Evolutionary conservation across 2,888 invertebrate species (phyloP).

Genomic region (Hypercompe scribonia): DNA sequence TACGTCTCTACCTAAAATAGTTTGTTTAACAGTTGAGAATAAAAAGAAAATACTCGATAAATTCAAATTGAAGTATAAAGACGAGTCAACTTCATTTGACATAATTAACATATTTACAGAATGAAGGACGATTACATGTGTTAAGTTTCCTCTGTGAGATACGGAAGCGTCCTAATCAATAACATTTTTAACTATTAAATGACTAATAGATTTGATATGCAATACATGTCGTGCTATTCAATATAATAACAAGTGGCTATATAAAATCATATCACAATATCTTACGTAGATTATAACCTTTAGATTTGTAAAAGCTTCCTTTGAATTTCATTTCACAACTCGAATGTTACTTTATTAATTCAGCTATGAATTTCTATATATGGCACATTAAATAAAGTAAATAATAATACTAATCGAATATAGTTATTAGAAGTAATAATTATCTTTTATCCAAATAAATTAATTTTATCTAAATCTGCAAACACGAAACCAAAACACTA

Average conservation of each 20-base stretch:
- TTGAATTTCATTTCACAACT: slow-evolving; percentile 83
- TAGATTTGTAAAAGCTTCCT: slow-evolving; percentile 75
- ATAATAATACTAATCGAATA: slow-evolving; percentile 53
- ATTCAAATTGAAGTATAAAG: slow-evolving; percentile 66
- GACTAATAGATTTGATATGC: slow-evolving; percentile 82
- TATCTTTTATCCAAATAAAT: slow-evolving; percentile 39
- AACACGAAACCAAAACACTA: slow-evolving; percentile 31
- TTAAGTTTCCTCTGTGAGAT: slow-evolving; percentile 56
- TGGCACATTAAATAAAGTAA: slow-evolving; percentile 80
- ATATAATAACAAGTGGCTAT: slow-evolving; percentile 82
- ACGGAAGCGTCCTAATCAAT: slow-evolving; percentile 65
- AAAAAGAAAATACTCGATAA: slow-evolving; percentile 42
- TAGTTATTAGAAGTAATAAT: slow-evolving; percentile 44
- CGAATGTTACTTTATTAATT: slow-evolving; percentile 74
- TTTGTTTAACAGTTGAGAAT: slow-evolving; percentile 37
- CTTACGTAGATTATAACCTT: slow-evolving; percentile 83
- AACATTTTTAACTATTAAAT: slow-evolving; percentile 65
- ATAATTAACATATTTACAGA: slow-evolving; percentile 47
- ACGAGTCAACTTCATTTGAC: slow-evolving; percentile 47
- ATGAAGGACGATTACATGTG: slow-evolving; percentile 45
- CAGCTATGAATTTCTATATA: slow-evolving; percentile 69
- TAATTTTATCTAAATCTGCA: slow-evolving; percentile 29
- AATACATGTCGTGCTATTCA: slow-evolving; percentile 83
- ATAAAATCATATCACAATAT: slow-evolving; percentile 83
- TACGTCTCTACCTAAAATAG: slow-evolving; percentile 44